A percentile compares a stretch with the other conserved stretches of the same genome.
phyloP scores from a whole-genome alignment of 2,113 vertebrate genomes.

The Amblyornis subalaris region DNA sequence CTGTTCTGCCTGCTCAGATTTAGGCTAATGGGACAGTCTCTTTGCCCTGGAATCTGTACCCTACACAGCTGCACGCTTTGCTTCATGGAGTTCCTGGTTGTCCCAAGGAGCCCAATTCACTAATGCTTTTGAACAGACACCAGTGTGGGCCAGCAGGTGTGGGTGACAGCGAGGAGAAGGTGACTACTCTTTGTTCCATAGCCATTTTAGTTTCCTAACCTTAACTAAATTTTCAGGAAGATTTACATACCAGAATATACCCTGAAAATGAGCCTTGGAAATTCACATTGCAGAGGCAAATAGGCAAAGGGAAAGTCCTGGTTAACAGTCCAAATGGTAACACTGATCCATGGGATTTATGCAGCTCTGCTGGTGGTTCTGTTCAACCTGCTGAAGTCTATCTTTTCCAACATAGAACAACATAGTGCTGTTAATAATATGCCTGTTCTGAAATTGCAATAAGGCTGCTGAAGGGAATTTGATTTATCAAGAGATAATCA shows the following conservation, averaged over 20 bases:
- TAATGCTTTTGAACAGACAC: background rate
- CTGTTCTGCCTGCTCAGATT: background rate
- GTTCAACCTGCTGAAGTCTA: background rate
- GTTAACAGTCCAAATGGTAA: background rate
- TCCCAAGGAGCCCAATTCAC: background rate
- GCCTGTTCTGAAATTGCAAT: background rate
- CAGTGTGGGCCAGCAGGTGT: background rate
- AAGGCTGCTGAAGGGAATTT: background rate
- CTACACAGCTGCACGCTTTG: background rate
- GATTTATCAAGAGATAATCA: slow-evolving; percentile 20
- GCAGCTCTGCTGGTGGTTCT: background rate
- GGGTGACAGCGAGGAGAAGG: background rate
- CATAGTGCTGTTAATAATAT: background rate
- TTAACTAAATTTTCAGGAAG: background rate
- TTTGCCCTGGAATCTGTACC: background rate
- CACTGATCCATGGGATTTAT: background rate
- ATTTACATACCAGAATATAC: background rate
- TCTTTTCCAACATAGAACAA: background rate
- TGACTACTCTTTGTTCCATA: background rate
- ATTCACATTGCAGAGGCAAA: background rate
- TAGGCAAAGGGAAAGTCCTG: background rate
- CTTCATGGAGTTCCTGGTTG: background rate
- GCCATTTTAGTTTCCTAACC: background rate
- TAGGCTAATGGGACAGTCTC: accelerated
- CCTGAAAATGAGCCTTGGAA: background rate